Base-by-base conservation (phyloP, 2,113 vertebrate genomes). In the Antennarius striatus region DNA sequence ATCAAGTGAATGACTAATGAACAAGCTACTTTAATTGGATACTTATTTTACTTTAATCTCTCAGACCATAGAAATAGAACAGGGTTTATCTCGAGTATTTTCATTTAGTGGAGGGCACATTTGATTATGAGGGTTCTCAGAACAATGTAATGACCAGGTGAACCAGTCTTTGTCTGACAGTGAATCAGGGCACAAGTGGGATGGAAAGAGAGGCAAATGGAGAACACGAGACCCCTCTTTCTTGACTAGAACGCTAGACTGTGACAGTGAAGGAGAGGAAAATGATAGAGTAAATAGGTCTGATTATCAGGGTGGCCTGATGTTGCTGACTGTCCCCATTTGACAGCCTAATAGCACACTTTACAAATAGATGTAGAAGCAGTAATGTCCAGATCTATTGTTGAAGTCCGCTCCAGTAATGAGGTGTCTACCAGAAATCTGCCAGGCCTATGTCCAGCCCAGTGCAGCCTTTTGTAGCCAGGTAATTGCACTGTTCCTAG, bases 401-500 rank as follows among this genome's bases (percentile, higher is more conserved):
- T 92, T 87, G 81, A 83, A 58, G 79, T 81, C 77, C 55, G 56
- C 66, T 60, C 63, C 75, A 46, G 71, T 93, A 93, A 93, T 93
- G 90, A 92, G 88, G 87, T 88, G 81, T 89, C 87, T 86, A 86
- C 86, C 75, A 70, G 86, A 90, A 92, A 89, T 91, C 85, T 88
- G 84, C 85, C 72, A 77, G 68, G 67, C 74, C 79, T 46, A 39
- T 85, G 85, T 86, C 82, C 83, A 71, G 75, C 61, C 73, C 79
- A 80, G 46, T 77, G 69, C 64, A 63, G 66, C 48, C 80, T 62
- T 85, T 85, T 89, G 83, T 90, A 62, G 78, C 62, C 68, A 72
- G 71, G 79, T 90, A 90, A 92, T 92, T 90, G 80, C 82, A 69
- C 79, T 79, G 73, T 79, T 89, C 64, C 77, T 52, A 28, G 40